These are phyloP conservation scores for Zygogramma bicolorata DNA, from an alignment of 2,888 invertebrate genomes.

Conservation along the genomic window DNA sequence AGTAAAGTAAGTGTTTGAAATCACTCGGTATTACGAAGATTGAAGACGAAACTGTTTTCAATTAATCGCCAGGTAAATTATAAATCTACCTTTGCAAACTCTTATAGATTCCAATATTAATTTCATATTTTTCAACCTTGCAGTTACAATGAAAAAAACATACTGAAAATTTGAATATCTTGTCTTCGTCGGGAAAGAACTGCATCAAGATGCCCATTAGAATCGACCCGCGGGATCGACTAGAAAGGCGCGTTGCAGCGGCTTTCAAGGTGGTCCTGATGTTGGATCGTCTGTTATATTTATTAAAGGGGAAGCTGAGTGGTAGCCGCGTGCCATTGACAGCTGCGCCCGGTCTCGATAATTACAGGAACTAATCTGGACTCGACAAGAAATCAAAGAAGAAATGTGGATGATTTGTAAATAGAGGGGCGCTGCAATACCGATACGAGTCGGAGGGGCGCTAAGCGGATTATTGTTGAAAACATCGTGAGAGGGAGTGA, in stretches of 20 bases:
- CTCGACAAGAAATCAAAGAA: neutral
- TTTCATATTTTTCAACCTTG: too few relatives aligned
- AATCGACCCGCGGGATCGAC: neutral
- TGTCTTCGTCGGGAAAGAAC: neutral
- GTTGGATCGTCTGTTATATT: neutral
- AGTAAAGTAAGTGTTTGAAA: too few relatives aligned
- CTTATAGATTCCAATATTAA: too few relatives aligned
- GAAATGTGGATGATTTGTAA: constrained; percentile 8
- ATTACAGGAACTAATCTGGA: neutral
- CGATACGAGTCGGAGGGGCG: neutral
- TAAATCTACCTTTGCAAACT: too few relatives aligned
- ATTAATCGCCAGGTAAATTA: too few relatives aligned
- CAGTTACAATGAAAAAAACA: too few relatives aligned
- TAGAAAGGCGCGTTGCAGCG: neutral
- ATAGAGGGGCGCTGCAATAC: neutral
- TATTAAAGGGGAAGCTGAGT: neutral
- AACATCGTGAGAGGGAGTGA: too few relatives aligned
- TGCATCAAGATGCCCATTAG: neutral
- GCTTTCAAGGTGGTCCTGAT: neutral
- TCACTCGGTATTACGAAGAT: too few relatives aligned
- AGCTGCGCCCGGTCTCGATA: neutral
- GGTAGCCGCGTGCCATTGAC: constrained; percentile 7
- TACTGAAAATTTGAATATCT: too few relatives aligned
- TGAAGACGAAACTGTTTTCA: too few relatives aligned
- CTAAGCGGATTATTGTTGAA: neutral